phyloP scores from a whole-genome alignment of 2,113 vertebrate species.

The Aix galericulata region DNA sequence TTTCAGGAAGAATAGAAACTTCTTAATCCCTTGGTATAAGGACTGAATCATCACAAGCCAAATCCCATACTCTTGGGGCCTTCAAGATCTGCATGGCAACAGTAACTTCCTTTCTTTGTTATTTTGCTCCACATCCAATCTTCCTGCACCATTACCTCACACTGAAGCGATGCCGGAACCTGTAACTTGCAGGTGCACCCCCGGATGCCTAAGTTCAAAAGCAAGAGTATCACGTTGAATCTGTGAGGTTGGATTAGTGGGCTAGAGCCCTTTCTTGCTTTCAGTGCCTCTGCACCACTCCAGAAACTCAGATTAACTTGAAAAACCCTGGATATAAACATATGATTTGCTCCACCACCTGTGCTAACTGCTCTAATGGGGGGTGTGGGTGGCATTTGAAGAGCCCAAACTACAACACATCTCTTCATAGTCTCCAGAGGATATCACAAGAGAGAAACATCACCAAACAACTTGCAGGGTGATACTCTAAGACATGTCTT shows the following conservation, averaged over 20 bases:
- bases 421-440: background rate
- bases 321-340: background rate
- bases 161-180: accelerated
- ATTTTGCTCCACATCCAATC: background rate
- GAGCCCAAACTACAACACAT: background rate
- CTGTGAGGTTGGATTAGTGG: accelerated
- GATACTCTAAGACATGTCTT: background rate
- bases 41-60: background rate
- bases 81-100: background rate
- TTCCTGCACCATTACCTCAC: background rate
- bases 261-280: background rate
- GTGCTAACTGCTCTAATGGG: accelerated
- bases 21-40: background rate
- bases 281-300: background rate
- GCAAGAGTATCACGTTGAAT: accelerated
- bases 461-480: background rate
- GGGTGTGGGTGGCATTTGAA: accelerated
- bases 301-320: background rate
- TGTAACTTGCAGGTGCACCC: background rate
- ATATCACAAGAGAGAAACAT: background rate
- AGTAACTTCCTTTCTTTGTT: background rate
- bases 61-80: background rate
- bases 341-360: background rate
- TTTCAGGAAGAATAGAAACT: constrained; percentile 10
- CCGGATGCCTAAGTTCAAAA: background rate